A percentile compares a stretch with the other conserved stretches of the same genome.
Conservation (phyloP, 1,140 invertebrate genomes). For the Caenorhabditis tropicalis region DNA sequence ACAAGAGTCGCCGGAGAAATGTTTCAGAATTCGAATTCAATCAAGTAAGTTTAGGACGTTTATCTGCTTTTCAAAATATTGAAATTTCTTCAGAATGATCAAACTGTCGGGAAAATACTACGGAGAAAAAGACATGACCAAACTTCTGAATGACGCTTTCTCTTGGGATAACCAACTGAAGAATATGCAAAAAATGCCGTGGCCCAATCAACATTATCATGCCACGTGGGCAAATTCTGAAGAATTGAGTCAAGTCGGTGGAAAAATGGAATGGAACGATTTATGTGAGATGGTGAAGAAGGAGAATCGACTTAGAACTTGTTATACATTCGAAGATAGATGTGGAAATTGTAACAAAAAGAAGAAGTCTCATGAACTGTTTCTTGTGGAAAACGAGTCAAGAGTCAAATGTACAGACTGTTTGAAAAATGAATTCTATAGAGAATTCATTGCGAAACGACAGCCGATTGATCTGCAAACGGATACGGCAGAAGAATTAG, state of each 20-base stretch:
- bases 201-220: conserved; percentile 14
- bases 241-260: not conserved
- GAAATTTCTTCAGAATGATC: not conserved
- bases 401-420: not conserved
- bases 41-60: not conserved
- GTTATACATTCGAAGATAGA: not conserved
- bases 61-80: not conserved
- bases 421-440: not conserved
- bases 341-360: not conserved
- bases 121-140: not conserved
- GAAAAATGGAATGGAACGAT: conserved; percentile 23
- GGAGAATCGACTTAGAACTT: not conserved
- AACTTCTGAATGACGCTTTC: not conserved
- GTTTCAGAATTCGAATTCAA: not conserved
- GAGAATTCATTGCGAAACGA: not conserved
- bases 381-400: not conserved
- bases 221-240: not conserved
- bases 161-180: not conserved
- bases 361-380: not conserved
- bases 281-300: not conserved
- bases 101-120: not conserved
- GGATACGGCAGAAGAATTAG: conserved; percentile 3
- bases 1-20: not conserved
- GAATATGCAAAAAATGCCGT: not conserved
- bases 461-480: conserved; percentile 9